Evolutionary conservation across 2,113 vertebrate species (phyloP).

Genomic region (Thalassoma bifasciatum): DNA sequence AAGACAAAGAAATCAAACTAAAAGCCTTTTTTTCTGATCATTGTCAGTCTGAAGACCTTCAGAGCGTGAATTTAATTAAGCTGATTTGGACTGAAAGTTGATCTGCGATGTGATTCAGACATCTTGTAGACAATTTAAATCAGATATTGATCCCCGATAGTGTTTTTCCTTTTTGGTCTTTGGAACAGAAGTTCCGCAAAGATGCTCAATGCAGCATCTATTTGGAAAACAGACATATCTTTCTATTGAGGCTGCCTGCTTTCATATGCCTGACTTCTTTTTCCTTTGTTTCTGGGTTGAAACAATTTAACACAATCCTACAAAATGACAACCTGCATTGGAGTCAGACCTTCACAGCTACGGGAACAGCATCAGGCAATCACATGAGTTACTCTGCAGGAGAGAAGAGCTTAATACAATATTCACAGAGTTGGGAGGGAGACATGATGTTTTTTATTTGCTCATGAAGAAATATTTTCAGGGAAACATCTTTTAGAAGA

Average conservation of each 20-base stretch:
- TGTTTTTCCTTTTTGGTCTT: constrained; percentile 21
- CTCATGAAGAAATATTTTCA: no score
- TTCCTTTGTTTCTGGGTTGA: constrained; percentile 35
- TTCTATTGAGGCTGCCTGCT: constrained; percentile 55
- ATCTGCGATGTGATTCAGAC: constrained; percentile 2
- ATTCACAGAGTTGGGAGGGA: no score
- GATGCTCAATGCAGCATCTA: constrained; percentile 27
- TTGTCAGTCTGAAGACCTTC: background rate
- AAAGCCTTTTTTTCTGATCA: background rate
- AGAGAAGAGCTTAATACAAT: no score
- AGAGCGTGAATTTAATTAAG: constrained; percentile 2
- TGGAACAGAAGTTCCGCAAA: constrained; percentile 25
- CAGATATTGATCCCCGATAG: constrained; percentile 9
- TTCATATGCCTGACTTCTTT: constrained; percentile 58
- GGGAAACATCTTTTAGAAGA: no score
- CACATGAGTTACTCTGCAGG: no score
- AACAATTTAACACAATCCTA: constrained; percentile 63
- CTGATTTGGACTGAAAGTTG: constrained; percentile 15
- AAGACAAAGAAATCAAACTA: constrained; percentile 26
- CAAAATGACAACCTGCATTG: constrained; percentile 39
- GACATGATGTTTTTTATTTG: no score
- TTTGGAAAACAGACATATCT: constrained; percentile 62
- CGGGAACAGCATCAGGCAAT: constrained; percentile 20
- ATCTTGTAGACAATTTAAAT: constrained; percentile 10
- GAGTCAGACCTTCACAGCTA: constrained; percentile 16